phyloP scores from a whole-genome alignment of 1,140 invertebrate genomes.

The Pissodes strobi region DNA sequence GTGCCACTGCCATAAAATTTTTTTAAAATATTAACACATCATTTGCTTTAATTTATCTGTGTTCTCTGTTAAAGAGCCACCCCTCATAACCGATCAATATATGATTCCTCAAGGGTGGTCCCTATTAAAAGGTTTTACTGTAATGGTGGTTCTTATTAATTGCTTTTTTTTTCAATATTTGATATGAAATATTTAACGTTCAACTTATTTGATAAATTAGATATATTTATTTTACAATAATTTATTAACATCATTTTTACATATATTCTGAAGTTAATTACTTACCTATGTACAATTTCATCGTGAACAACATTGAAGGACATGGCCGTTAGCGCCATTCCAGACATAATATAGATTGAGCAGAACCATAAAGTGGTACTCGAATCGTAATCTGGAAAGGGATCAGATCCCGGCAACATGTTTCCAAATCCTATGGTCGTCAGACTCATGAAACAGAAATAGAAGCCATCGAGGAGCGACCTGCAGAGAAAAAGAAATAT shows the following conservation, averaged over 20 bases:
- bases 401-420: conserved; percentile 79
- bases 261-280: background rate
- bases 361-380: conserved; percentile 83
- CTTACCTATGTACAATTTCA: conserved; percentile 75
- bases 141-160: too few relatives aligned
- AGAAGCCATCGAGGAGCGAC: conserved; percentile 85
- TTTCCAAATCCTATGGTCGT: conserved; percentile 93
- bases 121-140: too few relatives aligned
- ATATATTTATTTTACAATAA: background rate
- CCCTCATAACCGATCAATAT: too few relatives aligned
- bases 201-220: background rate
- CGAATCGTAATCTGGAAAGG: conserved; percentile 62
- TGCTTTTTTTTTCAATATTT: too few relatives aligned
- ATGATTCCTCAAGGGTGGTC: too few relatives aligned
- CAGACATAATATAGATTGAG: conserved; percentile 93
- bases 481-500: too few relatives aligned
- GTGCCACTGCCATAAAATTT: too few relatives aligned
- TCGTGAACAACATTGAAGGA: conserved; percentile 97
- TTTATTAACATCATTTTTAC: too few relatives aligned
- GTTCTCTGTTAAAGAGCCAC: too few relatives aligned
- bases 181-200: too few relatives aligned
- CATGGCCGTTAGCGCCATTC: conserved; percentile 85
- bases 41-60: too few relatives aligned
- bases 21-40: too few relatives aligned
- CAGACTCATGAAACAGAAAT: conserved; percentile 93